Conservation (phyloP, 1,140 invertebrate species). For the Sitobion miscanthi region DNA sequence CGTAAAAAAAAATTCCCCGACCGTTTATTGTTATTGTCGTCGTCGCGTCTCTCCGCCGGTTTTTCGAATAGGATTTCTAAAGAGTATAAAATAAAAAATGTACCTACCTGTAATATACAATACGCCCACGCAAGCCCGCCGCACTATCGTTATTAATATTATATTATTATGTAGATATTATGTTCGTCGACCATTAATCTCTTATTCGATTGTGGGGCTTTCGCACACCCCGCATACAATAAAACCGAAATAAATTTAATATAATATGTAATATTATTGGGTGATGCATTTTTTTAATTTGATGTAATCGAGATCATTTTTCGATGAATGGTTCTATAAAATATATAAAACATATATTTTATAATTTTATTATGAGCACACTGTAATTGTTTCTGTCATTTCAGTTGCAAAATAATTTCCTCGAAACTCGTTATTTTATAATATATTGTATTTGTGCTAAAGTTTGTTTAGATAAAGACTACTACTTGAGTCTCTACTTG, state of each 20-base stretch:
- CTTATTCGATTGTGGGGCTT: not conserved
- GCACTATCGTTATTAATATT: not conserved
- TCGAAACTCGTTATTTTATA: not conserved
- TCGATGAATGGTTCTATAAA: not conserved
- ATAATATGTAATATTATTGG: not conserved
- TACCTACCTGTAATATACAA: not conserved
- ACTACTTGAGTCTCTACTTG: not conserved
- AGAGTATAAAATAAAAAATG: not conserved
- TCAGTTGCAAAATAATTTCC: not conserved
- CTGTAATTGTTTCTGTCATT: not conserved
- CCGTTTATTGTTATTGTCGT: not conserved
- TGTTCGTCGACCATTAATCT: not conserved
- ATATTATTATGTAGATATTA: not conserved
- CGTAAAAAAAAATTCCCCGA: slow-evolving; percentile 1
- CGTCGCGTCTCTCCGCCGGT: not conserved
- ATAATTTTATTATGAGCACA: not conserved
- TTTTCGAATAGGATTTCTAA: not conserved
- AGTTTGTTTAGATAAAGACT: slow-evolving; percentile 10
- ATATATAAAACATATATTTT: not conserved
- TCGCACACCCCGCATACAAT: not conserved
- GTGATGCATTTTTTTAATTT: not conserved
- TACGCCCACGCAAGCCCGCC: not conserved
- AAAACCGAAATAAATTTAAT: not conserved
- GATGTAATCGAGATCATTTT: not conserved
- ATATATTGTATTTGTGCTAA: not conserved